Percentiles rank a stretch among this genome's conserved stretches.
Evolutionary conservation across 2,888 invertebrate genomes (phyloP).

Genomic region (Limnephilus rhombicus): DNA sequence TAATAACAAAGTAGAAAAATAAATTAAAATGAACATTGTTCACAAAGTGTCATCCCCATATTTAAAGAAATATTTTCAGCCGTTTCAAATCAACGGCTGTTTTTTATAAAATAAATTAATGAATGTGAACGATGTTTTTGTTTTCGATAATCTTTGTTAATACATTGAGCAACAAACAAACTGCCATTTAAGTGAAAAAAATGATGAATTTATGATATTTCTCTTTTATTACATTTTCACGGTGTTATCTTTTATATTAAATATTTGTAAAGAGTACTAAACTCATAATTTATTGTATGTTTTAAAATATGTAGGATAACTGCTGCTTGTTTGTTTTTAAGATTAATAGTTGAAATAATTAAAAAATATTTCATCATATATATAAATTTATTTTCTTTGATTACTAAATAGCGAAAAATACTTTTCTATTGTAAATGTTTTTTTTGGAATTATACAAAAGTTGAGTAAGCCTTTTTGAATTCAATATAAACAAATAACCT

Average conservation of each 20-base stretch:
- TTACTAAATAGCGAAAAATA: background rate
- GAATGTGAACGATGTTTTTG: conserved; percentile 3
- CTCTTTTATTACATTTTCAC: background rate
- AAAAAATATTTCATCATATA: background rate
- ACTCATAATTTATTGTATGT: conserved; percentile 11
- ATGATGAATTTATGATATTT: background rate
- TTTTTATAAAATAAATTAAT: conserved; percentile 9
- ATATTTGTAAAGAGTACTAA: conserved; percentile 9
- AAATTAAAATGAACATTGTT: background rate
- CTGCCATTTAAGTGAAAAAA: background rate
- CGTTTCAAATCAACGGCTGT: background rate
- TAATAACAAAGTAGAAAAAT: background rate
- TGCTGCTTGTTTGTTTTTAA: background rate
- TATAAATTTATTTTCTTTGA: background rate
- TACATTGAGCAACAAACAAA: conserved; percentile 28
- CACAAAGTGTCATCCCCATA: background rate
- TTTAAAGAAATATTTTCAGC: conserved; percentile 1
- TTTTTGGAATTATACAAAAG: background rate
- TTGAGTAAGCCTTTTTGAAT: background rate
- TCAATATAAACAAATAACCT: background rate
- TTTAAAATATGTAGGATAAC: background rate
- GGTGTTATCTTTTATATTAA: conserved; percentile 10
- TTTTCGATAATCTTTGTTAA: background rate
- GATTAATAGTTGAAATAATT: background rate
- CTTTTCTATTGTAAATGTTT: background rate